phyloP scores from a whole-genome alignment of 2,888 invertebrate genomes.

The Hemistola chrysoprasaria region DNA sequence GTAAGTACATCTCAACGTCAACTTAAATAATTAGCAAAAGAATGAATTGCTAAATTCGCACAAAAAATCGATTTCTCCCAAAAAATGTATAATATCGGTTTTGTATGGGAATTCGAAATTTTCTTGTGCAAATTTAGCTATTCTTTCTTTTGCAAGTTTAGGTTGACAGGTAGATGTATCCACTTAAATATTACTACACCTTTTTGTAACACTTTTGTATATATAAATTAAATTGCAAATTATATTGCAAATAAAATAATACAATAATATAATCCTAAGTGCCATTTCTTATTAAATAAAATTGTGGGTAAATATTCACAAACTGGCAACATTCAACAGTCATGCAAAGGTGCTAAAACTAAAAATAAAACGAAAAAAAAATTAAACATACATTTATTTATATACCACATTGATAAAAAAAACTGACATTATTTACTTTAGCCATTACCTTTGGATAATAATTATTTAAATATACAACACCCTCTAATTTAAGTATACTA shows the following conservation, averaged over 20 bases:
- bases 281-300: slow-evolving; percentile 1
- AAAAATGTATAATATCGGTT: too few species aligned
- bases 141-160: too few species aligned
- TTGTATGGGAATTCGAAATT: too few species aligned
- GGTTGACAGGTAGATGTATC: too few species aligned
- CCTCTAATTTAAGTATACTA: slow-evolving; percentile 77
- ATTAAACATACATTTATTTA: slow-evolving; percentile 71
- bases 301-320: slow-evolving; percentile 10
- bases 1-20: too few species aligned
- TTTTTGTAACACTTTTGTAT: too few species aligned
- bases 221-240: too few species aligned
- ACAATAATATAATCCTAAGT: slow-evolving; percentile 15
- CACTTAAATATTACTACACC: too few species aligned
- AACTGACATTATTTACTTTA: slow-evolving; percentile 49
- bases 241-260: slow-evolving; percentile 2
- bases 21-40: too few species aligned
- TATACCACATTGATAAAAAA: slow-evolving; percentile 55
- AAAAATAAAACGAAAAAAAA: slow-evolving; percentile 71
- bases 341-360: slow-evolving; percentile 61
- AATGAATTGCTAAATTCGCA: too few species aligned
- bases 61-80: too few species aligned
- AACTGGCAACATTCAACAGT: slow-evolving; percentile 17
- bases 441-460: slow-evolving; percentile 62
- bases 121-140: too few species aligned
- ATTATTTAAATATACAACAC: slow-evolving; percentile 32